Conservation (phyloP, 2,113 vertebrate genomes). For the Cisticola juncidis region DNA sequence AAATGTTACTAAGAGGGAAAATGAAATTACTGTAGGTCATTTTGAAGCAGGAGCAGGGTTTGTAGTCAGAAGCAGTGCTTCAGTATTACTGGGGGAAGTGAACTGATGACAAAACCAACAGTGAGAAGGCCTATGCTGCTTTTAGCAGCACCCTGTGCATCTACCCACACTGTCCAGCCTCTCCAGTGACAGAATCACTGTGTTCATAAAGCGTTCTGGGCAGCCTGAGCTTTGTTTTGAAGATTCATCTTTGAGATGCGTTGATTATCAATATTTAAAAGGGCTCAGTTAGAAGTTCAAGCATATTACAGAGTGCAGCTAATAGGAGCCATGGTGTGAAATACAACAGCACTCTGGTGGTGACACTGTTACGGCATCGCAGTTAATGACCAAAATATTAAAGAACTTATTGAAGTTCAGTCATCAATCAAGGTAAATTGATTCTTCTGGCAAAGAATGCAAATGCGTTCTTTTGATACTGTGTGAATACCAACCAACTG, state of each 20-base stretch:
- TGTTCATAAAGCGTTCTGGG: not conserved
- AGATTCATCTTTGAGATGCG: conserved; percentile 22
- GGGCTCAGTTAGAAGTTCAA: conserved; percentile 58
- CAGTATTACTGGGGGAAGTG: not conserved
- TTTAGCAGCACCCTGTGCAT: not conserved
- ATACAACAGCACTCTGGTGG: conserved; percentile 41
- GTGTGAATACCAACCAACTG: conserved; percentile 54
- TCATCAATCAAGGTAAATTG: conserved; percentile 72
- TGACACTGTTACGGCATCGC: conserved; percentile 32
- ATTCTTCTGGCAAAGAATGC: conserved; percentile 64
- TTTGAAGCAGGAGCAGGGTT: not conserved
- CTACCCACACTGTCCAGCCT: not conserved
- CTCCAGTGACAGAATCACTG: not conserved
- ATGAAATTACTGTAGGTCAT: conserved; percentile 14
- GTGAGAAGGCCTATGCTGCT: not conserved
- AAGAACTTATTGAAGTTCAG: conserved; percentile 67
- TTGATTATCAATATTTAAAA: conserved; percentile 61
- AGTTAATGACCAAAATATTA: conserved; percentile 71
- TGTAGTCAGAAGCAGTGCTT: conserved; percentile 4
- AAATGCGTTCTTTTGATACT: conserved; percentile 51
- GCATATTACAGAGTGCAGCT: conserved; percentile 38
- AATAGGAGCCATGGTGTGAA: conserved; percentile 36
- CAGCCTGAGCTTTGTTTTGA: not conserved
- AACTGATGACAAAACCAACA: not conserved
- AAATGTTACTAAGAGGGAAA: conserved; percentile 24